phyloP scores from a whole-genome alignment of 2,113 vertebrate genomes.

The Stegostoma tigrinum region DNA sequence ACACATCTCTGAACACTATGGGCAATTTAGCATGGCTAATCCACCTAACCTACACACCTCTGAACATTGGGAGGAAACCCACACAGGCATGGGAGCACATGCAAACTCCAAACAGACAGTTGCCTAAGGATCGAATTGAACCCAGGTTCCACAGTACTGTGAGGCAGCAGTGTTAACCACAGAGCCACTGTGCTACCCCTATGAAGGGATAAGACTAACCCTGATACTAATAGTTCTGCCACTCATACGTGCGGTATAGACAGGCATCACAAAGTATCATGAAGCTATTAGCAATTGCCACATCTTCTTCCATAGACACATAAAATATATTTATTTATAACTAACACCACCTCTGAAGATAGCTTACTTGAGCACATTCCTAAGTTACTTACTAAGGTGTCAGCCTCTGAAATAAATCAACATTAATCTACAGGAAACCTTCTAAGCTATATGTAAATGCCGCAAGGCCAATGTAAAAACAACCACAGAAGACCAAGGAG shows the following conservation, averaged over 20 bases:
- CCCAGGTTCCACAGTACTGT: no score
- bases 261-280: background rate
- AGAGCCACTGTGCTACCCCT: background rate
- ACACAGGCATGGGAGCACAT: no score
- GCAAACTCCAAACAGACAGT: no score
- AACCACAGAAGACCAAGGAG: background rate
- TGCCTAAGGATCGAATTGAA: no score
- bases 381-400: background rate
- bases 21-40: no score
- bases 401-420: background rate
- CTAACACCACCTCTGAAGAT: conserved; percentile 6
- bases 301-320: background rate
- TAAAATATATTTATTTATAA: background rate
- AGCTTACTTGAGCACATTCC: background rate
- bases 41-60: no score
- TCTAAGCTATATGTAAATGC: background rate
- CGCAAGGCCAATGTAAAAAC: background rate
- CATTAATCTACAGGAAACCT: background rate
- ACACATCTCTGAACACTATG: no score
- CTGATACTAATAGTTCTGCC: background rate
- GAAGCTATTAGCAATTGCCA: background rate
- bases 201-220: background rate
- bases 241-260: background rate
- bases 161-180: no score
- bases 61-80: no score